These are phyloP conservation scores for Clarias macrocephalus DNA, from an alignment of 2,113 vertebrate genomes.

Conservation along the genomic window DNA sequence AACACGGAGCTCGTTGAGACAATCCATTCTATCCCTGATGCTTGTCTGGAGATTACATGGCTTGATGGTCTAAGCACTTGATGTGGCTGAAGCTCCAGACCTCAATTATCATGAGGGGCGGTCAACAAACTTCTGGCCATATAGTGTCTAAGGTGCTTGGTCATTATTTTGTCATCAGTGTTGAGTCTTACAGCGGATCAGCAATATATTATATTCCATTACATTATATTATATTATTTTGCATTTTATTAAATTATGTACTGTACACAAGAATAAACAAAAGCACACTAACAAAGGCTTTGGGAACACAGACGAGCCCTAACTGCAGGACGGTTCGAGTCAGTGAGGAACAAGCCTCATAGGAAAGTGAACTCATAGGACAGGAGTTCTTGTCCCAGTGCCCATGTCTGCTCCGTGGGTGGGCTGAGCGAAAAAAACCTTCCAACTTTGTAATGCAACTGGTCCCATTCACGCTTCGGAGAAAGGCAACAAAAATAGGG, in stretches of 20 bases:
- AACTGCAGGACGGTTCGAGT: constrained; percentile 74
- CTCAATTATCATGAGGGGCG: background rate
- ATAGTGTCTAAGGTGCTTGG: background rate
- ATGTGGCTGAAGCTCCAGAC: background rate
- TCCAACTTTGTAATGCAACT: constrained; percentile 51
- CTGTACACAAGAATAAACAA: constrained; percentile 59
- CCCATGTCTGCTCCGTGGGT: constrained; percentile 56
- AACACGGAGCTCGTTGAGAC: background rate
- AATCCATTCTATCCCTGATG: background rate
- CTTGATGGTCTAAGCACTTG: background rate
- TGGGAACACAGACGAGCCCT: constrained; percentile 68
- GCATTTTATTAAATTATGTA: too few species aligned
- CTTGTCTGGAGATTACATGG: background rate
- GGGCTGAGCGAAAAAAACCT: constrained; percentile 37
- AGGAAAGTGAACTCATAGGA: constrained; percentile 66
- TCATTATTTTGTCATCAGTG: background rate
- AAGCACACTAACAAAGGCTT: constrained; percentile 68
- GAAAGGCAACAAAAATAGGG: background rate
- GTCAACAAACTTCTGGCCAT: background rate
- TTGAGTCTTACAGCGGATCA: background rate
- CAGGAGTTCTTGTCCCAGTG: constrained; percentile 45
- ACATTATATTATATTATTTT: too few species aligned
- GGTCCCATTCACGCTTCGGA: constrained; percentile 10
- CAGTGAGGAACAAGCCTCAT: constrained; percentile 61
- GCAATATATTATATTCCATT: too few species aligned